Evolutionary conservation across 2,113 vertebrate genomes (phyloP).

Genomic region (Gorsachius goisagi): DNA sequence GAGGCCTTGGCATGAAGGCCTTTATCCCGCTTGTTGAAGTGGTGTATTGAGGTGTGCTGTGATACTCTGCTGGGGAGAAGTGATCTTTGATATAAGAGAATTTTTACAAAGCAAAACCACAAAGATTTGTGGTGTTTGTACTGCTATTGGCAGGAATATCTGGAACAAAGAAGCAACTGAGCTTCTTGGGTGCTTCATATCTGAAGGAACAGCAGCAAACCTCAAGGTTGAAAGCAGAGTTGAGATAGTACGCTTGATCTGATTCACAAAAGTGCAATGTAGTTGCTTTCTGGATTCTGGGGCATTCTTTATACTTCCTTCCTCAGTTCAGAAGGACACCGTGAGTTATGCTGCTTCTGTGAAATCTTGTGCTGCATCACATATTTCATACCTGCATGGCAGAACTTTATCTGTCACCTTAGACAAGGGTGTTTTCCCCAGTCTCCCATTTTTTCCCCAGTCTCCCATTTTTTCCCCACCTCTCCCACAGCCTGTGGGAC

Average conservation of each 20-base stretch:
- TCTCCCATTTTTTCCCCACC: not conserved
- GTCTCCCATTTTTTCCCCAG: not conserved
- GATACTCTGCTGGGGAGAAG: not conserved
- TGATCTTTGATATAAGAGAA: not conserved
- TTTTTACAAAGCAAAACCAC: not conserved
- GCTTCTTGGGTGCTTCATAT: not conserved
- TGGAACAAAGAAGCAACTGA: not conserved
- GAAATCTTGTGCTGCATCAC: not conserved
- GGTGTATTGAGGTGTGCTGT: not conserved
- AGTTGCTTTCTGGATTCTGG: not conserved
- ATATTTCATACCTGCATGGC: not conserved
- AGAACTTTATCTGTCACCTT: not conserved
- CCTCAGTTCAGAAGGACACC: not conserved
- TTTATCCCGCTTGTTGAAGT: not conserved
- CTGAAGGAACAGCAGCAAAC: not conserved
- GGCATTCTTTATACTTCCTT: not conserved
- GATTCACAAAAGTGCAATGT: not conserved
- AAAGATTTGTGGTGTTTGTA: not conserved
- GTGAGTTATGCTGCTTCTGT: not conserved
- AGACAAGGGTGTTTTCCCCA: not conserved
- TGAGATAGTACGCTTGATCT: not conserved
- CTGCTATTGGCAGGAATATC: not conserved
- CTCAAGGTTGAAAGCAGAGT: not conserved
- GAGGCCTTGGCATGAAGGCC: not conserved
- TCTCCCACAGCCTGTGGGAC: not conserved